Conservation (phyloP, 2,797 vertebrate species). For the Nannoperca australis region DNA sequence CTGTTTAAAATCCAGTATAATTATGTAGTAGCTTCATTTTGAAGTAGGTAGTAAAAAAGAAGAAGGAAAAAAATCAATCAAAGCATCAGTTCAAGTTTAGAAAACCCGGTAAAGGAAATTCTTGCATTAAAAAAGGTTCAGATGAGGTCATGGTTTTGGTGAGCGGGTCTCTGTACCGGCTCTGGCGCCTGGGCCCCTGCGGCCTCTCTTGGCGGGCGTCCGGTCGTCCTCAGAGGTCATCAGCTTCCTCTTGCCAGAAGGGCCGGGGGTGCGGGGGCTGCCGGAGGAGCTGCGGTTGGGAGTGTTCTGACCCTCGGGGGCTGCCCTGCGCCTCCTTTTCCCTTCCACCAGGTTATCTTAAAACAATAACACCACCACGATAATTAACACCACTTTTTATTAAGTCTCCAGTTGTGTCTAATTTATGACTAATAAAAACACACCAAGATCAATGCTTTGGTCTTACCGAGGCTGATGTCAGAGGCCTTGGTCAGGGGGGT, state of each 20-base stretch:
- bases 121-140: neutral
- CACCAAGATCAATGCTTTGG: no score
- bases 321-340: conserved; percentile 91
- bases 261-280: conserved; percentile 83
- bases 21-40: neutral
- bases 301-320: conserved; percentile 71
- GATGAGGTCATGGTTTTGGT: conserved; percentile 12
- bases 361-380: neutral
- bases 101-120: neutral
- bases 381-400: neutral
- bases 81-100: neutral
- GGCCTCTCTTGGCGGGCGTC: conserved; percentile 92
- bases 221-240: conserved; percentile 83
- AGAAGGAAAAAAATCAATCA: neutral
- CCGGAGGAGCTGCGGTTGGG: conserved; percentile 78
- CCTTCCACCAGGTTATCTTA: conserved; percentile 98
- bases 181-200: conserved; percentile 85
- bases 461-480: conserved; percentile 96
- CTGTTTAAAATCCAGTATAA: conserved; percentile 11
- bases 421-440: neutral
- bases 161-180: conserved; percentile 82
- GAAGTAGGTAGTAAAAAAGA: no score
- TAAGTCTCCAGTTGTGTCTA: no score
- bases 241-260: conserved; percentile 92
- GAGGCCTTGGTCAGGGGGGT: conserved; percentile 92